phyloP scores from a whole-genome alignment of 2,888 invertebrate genomes.

The Resseliella maxima region DNA sequence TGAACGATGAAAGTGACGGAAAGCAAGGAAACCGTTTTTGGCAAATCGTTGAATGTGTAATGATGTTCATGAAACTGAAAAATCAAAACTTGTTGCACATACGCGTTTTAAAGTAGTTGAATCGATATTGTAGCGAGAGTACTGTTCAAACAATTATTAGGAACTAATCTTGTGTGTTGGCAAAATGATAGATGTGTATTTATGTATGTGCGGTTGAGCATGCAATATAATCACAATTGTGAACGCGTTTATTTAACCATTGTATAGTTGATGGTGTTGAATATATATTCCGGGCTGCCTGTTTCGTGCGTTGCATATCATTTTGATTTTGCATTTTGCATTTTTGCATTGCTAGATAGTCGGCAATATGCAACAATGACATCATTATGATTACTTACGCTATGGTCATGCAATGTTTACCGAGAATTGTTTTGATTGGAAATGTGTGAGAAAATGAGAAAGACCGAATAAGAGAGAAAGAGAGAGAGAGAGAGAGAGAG shows the following conservation, averaged over 20 bases:
- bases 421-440: no score
- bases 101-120: background rate
- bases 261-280: background rate
- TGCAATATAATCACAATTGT: background rate
- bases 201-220: background rate
- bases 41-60: background rate
- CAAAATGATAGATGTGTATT: constrained; percentile 37
- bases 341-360: background rate
- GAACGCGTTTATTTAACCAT: constrained; percentile 11
- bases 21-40: background rate
- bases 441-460: no score
- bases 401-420: no score
- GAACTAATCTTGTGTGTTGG: constrained; percentile 6
- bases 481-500: no score
- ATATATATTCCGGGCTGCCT: no score
- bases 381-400: no score
- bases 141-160: constrained; percentile 41
- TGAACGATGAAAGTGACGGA: background rate
- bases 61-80: background rate
- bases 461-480: no score
- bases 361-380: no score
- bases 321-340: background rate
- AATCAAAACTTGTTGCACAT: constrained; percentile 4
- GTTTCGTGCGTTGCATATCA: background rate
- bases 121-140: background rate